Conservation (phyloP, 2,113 vertebrate genomes). For the Psammodynastes pulverulentus region DNA sequence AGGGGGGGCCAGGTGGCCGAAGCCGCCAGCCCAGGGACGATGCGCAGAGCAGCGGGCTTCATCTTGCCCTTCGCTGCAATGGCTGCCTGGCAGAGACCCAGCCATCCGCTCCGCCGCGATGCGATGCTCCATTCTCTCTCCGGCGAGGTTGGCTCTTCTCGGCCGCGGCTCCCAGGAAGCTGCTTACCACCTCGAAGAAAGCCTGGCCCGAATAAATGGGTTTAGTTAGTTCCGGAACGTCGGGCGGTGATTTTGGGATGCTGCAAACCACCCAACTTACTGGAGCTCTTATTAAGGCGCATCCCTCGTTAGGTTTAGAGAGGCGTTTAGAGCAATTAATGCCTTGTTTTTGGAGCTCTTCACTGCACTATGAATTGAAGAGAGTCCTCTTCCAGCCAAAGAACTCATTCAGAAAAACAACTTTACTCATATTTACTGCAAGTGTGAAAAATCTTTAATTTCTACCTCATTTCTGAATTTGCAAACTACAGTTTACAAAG, state of each 20-base stretch:
- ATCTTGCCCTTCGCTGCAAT: neutral
- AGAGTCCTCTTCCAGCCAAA: neutral
- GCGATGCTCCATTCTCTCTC: neutral
- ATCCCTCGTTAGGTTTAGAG: neutral
- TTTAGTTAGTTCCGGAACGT: neutral
- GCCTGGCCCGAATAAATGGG: neutral
- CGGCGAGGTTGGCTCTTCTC: neutral
- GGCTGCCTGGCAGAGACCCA: neutral
- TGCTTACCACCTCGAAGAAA: neutral
- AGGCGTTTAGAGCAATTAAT: neutral
- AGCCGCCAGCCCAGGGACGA: neutral
- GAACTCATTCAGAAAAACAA: neutral
- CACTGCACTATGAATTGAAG: neutral
- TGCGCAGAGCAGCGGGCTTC: neutral
- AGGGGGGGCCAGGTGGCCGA: neutral
- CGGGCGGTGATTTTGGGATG: neutral
- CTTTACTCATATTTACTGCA: neutral
- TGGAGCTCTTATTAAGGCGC: neutral
- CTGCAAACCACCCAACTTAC: neutral
- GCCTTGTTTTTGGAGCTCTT: neutral
- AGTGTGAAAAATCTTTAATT: neutral
- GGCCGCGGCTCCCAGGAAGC: neutral
- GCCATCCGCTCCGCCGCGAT: neutral
- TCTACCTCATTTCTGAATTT: neutral
- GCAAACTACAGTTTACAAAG: neutral